Evolutionary conservation across 2,888 invertebrate genomes (phyloP).

Genomic region (Gastracanthus pulcherrimus): DNA sequence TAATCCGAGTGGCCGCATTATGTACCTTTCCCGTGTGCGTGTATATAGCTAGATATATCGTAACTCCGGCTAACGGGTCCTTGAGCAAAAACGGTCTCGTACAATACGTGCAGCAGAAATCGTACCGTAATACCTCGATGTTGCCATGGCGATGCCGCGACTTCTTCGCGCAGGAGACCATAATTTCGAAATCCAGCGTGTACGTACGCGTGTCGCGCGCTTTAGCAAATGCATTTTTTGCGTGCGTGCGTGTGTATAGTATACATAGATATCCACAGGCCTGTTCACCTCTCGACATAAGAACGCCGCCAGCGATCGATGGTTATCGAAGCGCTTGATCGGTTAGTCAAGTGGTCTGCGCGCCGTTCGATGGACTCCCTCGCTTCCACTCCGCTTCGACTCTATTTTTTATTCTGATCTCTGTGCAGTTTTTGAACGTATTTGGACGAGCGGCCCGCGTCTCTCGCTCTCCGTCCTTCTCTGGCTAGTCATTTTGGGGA

Average conservation of each 20-base stretch:
- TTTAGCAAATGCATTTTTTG: too few species aligned
- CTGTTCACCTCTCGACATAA: neutral
- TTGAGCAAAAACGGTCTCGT: conserved; percentile 11
- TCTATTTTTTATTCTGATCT: neutral
- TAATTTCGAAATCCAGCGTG: neutral
- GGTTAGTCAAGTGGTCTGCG: conserved; percentile 53
- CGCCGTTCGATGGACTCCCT: conserved; percentile 10
- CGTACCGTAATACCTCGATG: neutral
- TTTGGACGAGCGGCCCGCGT: neutral
- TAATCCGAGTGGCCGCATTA: conserved; percentile 5
- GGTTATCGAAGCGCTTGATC: conserved; percentile 43
- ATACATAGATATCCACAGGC: too few species aligned
- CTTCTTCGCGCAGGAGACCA: neutral
- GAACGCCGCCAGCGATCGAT: conserved; percentile 3
- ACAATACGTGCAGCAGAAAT: neutral
- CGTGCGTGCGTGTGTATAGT: too few species aligned
- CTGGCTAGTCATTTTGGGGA: neutral
- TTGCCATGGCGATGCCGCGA: neutral
- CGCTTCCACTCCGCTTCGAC: conserved; percentile 1
- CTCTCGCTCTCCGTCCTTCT: neutral
- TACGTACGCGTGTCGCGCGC: too few species aligned
- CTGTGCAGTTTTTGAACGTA: neutral
- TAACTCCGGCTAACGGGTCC: conserved; percentile 7
- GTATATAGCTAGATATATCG: neutral
- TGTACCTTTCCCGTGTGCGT: neutral